Conservation (phyloP, 2,888 invertebrate species). For the Trachelus iudaicus region DNA sequence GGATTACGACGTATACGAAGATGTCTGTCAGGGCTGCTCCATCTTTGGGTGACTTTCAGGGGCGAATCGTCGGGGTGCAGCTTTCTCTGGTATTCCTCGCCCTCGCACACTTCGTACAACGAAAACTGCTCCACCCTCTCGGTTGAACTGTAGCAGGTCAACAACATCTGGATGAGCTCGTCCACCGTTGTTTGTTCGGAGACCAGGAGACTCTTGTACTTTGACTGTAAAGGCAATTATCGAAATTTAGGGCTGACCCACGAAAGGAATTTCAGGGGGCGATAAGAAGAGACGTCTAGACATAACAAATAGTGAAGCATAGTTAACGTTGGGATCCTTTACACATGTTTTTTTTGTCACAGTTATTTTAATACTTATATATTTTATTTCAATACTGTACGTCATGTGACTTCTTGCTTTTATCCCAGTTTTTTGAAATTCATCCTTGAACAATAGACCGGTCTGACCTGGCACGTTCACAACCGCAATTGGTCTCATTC, state of each 20-base stretch:
- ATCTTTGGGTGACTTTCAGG: conserved; percentile 79
- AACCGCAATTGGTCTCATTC: no score
- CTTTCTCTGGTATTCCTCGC: conserved; percentile 89
- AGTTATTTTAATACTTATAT: no score
- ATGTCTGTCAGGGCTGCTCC: conserved; percentile 76
- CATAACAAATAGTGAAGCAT: background rate
- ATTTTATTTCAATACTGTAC: no score
- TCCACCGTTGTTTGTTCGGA: conserved; percentile 91
- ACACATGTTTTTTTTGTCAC: no score
- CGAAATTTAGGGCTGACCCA: no score
- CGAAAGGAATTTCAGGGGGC: no score
- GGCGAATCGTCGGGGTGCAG: conserved; percentile 89
- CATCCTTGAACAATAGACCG: no score
- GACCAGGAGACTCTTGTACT: conserved; percentile 91
- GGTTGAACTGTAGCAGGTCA: conserved; percentile 86
- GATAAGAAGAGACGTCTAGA: conserved; percentile 8
- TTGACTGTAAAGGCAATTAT: conserved; percentile 70
- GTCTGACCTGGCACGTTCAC: no score
- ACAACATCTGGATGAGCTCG: conserved; percentile 84
- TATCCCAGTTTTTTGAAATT: no score
- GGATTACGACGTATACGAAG: conserved; percentile 86
- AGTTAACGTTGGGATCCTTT: no score
- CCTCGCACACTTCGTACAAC: conserved; percentile 85
- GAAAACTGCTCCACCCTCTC: conserved; percentile 90
- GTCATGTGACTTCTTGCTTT: no score